phyloP scores from a whole-genome alignment of 2,888 invertebrate species.

The Melinaea marsaeus region DNA sequence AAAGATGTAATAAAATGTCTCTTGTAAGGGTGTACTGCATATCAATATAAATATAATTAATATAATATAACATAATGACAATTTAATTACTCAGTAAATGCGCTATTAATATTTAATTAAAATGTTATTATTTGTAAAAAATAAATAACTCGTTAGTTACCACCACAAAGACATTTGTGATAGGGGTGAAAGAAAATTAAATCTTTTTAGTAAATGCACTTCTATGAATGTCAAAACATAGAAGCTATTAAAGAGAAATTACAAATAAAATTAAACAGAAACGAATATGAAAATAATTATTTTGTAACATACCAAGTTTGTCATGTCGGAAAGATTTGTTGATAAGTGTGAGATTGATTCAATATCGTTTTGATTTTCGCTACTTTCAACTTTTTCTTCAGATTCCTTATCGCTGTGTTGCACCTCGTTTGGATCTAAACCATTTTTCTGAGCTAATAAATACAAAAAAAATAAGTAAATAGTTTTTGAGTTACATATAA shows the following conservation, averaged over 20 bases:
- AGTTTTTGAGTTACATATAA: background rate
- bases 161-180: too few species aligned
- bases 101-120: too few species aligned
- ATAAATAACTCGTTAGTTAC: too few species aligned
- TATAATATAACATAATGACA: too few species aligned
- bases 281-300: background rate
- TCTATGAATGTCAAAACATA: background rate
- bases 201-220: too few species aligned
- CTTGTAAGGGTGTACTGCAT: too few species aligned
- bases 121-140: too few species aligned
- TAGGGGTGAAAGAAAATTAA: too few species aligned
- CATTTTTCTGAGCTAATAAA: slow-evolving; percentile 59
- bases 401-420: slow-evolving; percentile 42
- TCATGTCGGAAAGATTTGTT: slow-evolving; percentile 62
- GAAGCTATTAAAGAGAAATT: background rate
- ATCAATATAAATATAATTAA: too few species aligned
- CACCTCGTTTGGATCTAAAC: slow-evolving; percentile 46
- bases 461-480: slow-evolving; percentile 13
- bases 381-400: slow-evolving; percentile 43
- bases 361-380: slow-evolving; percentile 55
- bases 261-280: background rate
- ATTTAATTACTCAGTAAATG: too few species aligned
- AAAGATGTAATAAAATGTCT: too few species aligned
- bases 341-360: slow-evolving; percentile 62
- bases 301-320: slow-evolving; percentile 58